Evolutionary conservation across 2,888 invertebrate species (phyloP).

Genomic region (Hypsopygia costalis): DNA sequence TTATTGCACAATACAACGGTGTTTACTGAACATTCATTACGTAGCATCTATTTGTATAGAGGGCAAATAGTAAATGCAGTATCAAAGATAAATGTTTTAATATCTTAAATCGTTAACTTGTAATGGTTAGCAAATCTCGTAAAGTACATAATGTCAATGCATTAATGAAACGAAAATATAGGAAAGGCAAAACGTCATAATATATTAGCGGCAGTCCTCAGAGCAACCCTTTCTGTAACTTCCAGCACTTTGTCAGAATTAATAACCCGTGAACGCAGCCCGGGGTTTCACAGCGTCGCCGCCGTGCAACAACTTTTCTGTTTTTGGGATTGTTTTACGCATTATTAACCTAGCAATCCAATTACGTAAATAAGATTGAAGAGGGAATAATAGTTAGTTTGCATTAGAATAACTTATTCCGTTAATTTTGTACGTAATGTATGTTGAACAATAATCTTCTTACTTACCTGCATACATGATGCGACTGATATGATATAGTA

Average conservation of each 20-base stretch:
- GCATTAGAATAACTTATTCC: constrained; percentile 22
- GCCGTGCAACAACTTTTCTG: constrained; percentile 58
- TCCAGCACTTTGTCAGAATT: constrained; percentile 71
- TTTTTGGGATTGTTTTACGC: constrained; percentile 76
- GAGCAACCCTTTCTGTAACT: constrained; percentile 65
- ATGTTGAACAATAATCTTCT: not conserved
- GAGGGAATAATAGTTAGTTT: constrained; percentile 35
- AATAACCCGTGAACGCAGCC: constrained; percentile 67
- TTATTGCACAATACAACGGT: constrained; percentile 52
- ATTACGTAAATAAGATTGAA: constrained; percentile 68
- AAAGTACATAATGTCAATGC: too few species aligned
- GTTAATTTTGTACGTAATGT: too few species aligned
- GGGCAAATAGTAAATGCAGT: constrained; percentile 2
- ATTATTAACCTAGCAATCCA: constrained; percentile 76
- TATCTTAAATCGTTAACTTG: constrained; percentile 10
- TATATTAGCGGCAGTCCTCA: constrained; percentile 59
- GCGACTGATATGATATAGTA: too few species aligned
- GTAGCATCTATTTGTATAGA: constrained; percentile 3
- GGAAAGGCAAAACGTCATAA: constrained; percentile 52
- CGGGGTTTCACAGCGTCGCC: constrained; percentile 42
- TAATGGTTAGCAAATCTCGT: too few species aligned
- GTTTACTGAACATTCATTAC: constrained; percentile 52
- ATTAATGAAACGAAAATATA: not conserved
- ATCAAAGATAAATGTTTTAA: constrained; percentile 7
- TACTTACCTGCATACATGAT: too few species aligned